These are phyloP conservation scores for Drusus annulatus DNA, from an alignment of 1,140 invertebrate genomes.

Conservation along the genomic window DNA sequence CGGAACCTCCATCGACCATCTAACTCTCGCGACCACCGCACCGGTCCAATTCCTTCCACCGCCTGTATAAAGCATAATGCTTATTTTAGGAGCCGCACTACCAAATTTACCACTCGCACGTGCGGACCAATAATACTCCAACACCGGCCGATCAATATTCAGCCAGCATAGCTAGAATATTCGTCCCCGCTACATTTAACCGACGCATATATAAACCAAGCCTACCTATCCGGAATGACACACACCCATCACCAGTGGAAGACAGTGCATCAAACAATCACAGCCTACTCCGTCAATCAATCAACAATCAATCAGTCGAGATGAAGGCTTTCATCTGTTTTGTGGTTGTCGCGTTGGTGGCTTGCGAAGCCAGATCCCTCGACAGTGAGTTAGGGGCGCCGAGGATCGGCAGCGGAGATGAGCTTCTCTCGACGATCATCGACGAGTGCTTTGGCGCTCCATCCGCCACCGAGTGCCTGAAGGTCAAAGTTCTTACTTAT, in stretches of 20 bases:
- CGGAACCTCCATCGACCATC: neutral
- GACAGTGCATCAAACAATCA: slow-evolving; percentile 30
- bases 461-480: slow-evolving; percentile 78
- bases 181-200: slow-evolving; percentile 19
- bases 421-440: slow-evolving; percentile 79
- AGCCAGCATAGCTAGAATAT: neutral
- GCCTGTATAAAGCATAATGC: slow-evolving; percentile 35
- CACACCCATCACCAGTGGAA: slow-evolving; percentile 64
- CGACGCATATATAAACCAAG: slow-evolving; percentile 72
- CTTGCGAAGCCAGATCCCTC: slow-evolving; percentile 66
- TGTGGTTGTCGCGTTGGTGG: slow-evolving; percentile 66
- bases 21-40: neutral
- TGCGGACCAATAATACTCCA: slow-evolving; percentile 40
- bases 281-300: neutral
- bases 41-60: slow-evolving; percentile 23
- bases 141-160: slow-evolving; percentile 57
- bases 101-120: slow-evolving; percentile 48
- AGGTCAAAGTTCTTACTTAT: slow-evolving; percentile 80
- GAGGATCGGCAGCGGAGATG: slow-evolving; percentile 74
- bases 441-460: slow-evolving; percentile 80
- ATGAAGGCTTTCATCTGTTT: slow-evolving; percentile 64
- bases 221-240: slow-evolving; percentile 71
- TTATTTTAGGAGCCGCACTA: slow-evolving; percentile 42
- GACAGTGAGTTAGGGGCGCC: slow-evolving; percentile 72
- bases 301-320: neutral